phyloP scores from a whole-genome alignment of 2,797 vertebrate species.

The Enteromius argenteus region DNA sequence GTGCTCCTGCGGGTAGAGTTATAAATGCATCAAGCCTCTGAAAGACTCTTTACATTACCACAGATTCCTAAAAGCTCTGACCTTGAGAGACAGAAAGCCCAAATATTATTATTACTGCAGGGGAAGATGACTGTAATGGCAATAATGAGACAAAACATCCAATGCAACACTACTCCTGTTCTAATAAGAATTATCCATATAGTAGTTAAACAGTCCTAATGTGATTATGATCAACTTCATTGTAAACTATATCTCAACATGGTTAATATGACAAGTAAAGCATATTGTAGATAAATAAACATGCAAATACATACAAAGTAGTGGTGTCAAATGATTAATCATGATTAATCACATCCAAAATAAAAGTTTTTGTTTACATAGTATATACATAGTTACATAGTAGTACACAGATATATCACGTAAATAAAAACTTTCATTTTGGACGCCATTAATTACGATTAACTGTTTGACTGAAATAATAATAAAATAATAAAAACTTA shows the following conservation, averaged over 20 bases:
- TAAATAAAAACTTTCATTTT: too few relatives aligned
- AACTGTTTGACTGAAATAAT: too few relatives aligned
- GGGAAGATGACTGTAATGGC: background rate
- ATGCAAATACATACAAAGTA: background rate
- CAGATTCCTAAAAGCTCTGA: background rate
- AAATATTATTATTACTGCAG: background rate
- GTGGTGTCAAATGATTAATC: too few relatives aligned
- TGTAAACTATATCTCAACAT: background rate
- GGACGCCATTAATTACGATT: too few relatives aligned
- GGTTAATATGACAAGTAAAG: background rate
- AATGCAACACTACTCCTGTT: background rate
- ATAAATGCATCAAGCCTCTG: background rate
- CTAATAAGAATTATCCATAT: background rate
- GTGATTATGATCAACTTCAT: background rate
- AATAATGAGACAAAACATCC: background rate
- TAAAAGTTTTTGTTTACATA: too few relatives aligned
- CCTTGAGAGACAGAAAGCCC: background rate
- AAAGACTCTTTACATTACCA: slow-evolving; percentile 15
- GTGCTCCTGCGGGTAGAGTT: slow-evolving; percentile 85
- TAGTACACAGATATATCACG: too few relatives aligned
- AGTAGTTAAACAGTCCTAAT: background rate
- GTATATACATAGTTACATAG: too few relatives aligned
- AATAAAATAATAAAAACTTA: too few relatives aligned
- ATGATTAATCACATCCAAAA: too few relatives aligned
- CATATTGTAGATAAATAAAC: background rate